phyloP scores from a whole-genome alignment of 1,140 invertebrate species.

The Drosophila murphyi region DNA sequence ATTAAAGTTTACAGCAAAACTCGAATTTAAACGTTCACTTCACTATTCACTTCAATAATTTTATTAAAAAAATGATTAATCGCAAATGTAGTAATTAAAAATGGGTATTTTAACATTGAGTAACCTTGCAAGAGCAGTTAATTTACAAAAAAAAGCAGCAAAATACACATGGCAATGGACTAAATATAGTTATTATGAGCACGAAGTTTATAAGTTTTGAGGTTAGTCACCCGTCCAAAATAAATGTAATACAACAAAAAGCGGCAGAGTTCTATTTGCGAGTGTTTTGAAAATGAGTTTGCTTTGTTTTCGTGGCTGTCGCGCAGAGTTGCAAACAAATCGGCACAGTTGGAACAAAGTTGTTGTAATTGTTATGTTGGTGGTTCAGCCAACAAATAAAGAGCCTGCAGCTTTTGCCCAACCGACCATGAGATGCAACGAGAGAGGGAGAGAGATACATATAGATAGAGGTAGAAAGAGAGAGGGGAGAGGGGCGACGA shows the following conservation, averaged over 20 bases:
- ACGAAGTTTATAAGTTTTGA: background rate
- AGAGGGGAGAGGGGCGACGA: constrained; percentile 29
- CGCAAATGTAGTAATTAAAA: too few species aligned
- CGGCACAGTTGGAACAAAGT: constrained; percentile 63
- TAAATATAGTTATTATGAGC: too few species aligned
- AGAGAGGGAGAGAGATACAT: background rate
- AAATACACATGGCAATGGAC: too few species aligned
- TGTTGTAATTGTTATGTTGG: constrained; percentile 33
- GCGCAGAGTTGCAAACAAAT: constrained; percentile 11
- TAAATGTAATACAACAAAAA: background rate
- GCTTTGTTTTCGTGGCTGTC: constrained; percentile 7
- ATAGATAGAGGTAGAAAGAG: background rate
- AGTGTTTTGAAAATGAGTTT: constrained; percentile 1
- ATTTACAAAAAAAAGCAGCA: too few species aligned
- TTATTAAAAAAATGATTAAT: too few species aligned
- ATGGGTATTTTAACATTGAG: too few species aligned
- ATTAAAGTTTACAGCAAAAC: background rate
- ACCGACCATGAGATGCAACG: constrained; percentile 15
- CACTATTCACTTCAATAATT: too few species aligned
- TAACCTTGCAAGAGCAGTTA: too few species aligned
- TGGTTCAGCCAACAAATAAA: constrained; percentile 5
- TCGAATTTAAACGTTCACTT: too few species aligned
- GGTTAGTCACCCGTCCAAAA: background rate
- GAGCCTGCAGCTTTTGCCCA: constrained; percentile 25
- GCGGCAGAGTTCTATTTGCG: background rate